Conservation (phyloP, 2,797 vertebrate genomes). For the Leucoraja ocellata region DNA sequence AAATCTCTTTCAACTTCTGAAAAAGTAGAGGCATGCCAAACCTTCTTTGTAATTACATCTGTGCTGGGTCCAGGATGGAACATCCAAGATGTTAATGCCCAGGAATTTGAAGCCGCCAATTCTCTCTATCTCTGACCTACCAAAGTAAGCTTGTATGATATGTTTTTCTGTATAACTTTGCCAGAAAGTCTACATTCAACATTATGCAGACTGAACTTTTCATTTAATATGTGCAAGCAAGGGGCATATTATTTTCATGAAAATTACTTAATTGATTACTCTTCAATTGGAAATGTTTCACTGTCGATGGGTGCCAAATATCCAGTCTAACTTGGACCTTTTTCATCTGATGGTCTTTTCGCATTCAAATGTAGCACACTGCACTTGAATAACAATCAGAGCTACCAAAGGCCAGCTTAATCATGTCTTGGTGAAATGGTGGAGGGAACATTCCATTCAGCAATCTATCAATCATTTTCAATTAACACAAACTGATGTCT, state of each 20-base stretch:
- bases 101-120: too few relatives aligned
- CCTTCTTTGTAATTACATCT: too few relatives aligned
- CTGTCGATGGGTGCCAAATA: neutral
- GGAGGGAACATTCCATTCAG: neutral
- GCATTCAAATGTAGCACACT: neutral
- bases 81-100: too few relatives aligned
- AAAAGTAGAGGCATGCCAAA: too few relatives aligned
- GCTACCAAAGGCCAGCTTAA: neutral
- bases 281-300: neutral
- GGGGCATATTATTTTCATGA: neutral
- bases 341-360: slow-evolving; percentile 20
- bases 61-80: too few relatives aligned
- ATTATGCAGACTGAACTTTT: neutral
- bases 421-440: neutral
- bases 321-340: neutral
- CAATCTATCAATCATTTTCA: slow-evolving; percentile 2
- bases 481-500: neutral
- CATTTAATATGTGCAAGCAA: neutral
- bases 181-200: neutral
- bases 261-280: slow-evolving; percentile 17
- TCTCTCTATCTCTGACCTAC: too few relatives aligned
- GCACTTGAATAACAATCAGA: neutral
- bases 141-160: neutral
- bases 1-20: too few relatives aligned
- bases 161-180: neutral